Evolutionary conservation across 2,888 invertebrate genomes (phyloP).

Genomic region (Hypena proboscidalis): DNA sequence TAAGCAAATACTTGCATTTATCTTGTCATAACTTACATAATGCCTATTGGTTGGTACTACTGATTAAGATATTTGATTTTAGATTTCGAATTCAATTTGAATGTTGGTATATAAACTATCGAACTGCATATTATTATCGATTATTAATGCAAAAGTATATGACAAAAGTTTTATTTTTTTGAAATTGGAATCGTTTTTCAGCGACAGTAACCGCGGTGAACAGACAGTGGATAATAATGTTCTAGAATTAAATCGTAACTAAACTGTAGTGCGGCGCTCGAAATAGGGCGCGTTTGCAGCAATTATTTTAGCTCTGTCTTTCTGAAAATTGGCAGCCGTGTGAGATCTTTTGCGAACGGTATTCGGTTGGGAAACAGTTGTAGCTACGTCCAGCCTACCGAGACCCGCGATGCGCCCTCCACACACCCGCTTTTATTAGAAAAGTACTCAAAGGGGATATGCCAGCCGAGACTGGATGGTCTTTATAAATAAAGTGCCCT

Average conservation of each 20-base stretch:
- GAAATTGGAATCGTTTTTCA: constrained; percentile 25
- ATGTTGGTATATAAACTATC: background rate
- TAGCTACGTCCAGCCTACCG: constrained; percentile 58
- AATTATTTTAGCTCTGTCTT: constrained; percentile 85
- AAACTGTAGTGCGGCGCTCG: constrained; percentile 73
- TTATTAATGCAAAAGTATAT: background rate
- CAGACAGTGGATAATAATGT: constrained; percentile 68
- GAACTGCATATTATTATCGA: too few relatives aligned
- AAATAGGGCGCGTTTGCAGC: constrained; percentile 83
- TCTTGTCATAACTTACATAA: background rate
- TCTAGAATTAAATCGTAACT: constrained; percentile 79
- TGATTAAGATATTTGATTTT: too few relatives aligned
- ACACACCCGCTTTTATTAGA: constrained; percentile 30
- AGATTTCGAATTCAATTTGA: background rate
- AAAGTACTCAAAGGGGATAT: constrained; percentile 58
- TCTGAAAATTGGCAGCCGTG: constrained; percentile 85
- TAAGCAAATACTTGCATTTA: constrained; percentile 23
- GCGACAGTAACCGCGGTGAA: constrained; percentile 47
- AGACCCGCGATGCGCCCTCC: constrained; percentile 61
- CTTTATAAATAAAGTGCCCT: constrained; percentile 81
- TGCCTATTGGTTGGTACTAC: too few relatives aligned
- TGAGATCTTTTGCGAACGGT: constrained; percentile 80
- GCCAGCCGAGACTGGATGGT: constrained; percentile 63
- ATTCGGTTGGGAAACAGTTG: constrained; percentile 84
- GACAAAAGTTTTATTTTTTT: constrained; percentile 18